Conservation (phyloP, 64 coral and sea anemone species). For the Pocillopora damicornis region DNA sequence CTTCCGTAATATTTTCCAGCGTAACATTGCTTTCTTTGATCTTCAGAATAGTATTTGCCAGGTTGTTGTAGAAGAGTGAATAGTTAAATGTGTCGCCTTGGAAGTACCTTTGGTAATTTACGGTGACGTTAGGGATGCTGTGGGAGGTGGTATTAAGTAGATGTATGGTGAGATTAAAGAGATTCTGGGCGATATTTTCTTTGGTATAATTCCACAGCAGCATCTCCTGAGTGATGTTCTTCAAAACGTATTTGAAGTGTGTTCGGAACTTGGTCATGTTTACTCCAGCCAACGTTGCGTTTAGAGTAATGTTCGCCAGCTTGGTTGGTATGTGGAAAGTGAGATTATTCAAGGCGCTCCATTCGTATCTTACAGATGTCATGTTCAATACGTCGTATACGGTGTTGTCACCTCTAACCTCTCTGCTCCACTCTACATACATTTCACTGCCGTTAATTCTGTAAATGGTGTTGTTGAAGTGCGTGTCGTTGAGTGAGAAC, state of each 20-base stretch:
- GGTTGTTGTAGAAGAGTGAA: conserved; percentile 39
- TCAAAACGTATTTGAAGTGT: conserved; percentile 55
- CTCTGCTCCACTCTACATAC: conserved; percentile 53
- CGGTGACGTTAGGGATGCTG: conserved; percentile 45
- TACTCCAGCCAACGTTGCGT: conserved; percentile 44
- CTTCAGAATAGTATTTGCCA: conserved; percentile 16
- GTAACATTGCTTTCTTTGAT: conserved; percentile 37
- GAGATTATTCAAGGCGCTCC: conserved; percentile 50
- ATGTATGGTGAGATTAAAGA: conserved; percentile 46
- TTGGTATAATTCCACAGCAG: conserved; percentile 53
- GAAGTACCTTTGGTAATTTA: conserved; percentile 48
- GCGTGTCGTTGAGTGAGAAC: conserved; percentile 48
- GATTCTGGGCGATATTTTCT: conserved; percentile 49
- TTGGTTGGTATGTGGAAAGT: conserved; percentile 67
- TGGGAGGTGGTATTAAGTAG: conserved; percentile 62
- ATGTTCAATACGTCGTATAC: conserved; percentile 25
- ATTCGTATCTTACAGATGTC: conserved; percentile 37
- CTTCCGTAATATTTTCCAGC: conserved; percentile 52
- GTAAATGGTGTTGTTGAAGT: conserved; percentile 61
- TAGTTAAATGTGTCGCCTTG: conserved; percentile 11
- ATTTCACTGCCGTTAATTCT: conserved; percentile 61
- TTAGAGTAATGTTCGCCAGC: conserved; percentile 69
- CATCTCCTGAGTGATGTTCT: conserved; percentile 57
- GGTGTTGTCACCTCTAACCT: conserved; percentile 41
- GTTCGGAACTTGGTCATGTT: conserved; percentile 48